Evolutionary conservation across 2,797 vertebrate genomes (phyloP).

Genomic region (Nyctalus aviator): DNA sequence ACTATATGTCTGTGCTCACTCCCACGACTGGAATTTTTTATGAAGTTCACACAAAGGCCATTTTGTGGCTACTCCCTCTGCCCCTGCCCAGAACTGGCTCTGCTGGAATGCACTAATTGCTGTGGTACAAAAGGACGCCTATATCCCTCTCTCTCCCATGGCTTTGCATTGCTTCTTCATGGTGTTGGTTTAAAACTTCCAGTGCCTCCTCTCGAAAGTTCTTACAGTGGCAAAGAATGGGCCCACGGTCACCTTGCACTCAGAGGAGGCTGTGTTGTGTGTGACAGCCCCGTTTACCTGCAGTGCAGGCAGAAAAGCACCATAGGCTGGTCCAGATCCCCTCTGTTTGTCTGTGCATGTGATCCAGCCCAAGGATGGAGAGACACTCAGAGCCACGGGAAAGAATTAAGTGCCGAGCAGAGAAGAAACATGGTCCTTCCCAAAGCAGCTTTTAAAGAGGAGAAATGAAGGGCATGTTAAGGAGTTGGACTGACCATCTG

Average conservation of each 20-base stretch:
- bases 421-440: neutral
- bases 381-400: neutral
- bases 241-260: neutral
- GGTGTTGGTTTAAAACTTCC: constrained; percentile 43
- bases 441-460: neutral
- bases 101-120: constrained; percentile 85
- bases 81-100: constrained; percentile 73
- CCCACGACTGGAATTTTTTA: constrained; percentile 70
- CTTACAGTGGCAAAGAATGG: neutral
- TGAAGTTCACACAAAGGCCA: constrained; percentile 81
- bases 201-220: constrained; percentile 25
- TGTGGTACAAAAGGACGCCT: constrained; percentile 84
- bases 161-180: constrained; percentile 69
- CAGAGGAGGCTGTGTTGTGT: neutral
- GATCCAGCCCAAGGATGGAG: neutral
- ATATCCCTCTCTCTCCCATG: constrained; percentile 48
- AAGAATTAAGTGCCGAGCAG: neutral
- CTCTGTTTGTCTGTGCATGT: neutral
- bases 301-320: neutral
- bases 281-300: neutral
- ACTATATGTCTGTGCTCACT: constrained; percentile 65
- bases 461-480: neutral
- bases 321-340: neutral
- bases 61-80: constrained; percentile 82
- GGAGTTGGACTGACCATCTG: neutral